phyloP scores from a whole-genome alignment of 1,140 invertebrate genomes.

The Mya arenaria region DNA sequence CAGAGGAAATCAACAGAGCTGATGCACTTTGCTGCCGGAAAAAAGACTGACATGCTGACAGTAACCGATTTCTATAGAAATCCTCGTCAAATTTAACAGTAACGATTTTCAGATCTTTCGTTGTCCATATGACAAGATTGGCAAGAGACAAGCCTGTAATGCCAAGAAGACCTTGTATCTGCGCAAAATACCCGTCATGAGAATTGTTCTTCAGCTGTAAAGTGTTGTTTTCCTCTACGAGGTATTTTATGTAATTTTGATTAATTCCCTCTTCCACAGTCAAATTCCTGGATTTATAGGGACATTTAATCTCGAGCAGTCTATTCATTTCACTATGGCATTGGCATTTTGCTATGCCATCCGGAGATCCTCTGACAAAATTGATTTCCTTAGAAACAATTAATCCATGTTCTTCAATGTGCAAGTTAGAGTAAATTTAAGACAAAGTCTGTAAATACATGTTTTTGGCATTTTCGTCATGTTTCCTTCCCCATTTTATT shows the following conservation, averaged over 20 bases:
- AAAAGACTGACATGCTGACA: neutral
- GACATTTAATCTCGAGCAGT: neutral
- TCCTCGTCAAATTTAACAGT: neutral
- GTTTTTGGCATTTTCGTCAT: constrained; percentile 3
- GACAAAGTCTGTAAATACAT: neutral
- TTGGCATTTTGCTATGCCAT: neutral
- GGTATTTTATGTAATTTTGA: neutral
- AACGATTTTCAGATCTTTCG: neutral
- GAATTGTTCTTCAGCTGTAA: neutral
- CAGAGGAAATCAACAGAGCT: neutral
- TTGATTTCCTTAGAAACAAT: neutral
- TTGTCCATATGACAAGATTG: neutral
- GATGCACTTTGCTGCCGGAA: neutral
- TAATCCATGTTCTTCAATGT: neutral
- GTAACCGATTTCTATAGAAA: neutral
- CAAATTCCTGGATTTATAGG: neutral
- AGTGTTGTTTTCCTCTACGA: neutral
- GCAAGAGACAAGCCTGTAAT: neutral
- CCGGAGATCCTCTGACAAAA: constrained; percentile 18
- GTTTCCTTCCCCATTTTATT: constrained; percentile 5
- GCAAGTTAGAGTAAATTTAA: neutral
- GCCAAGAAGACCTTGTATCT: constrained; percentile 12
- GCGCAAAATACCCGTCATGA: neutral
- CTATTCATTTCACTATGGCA: neutral
- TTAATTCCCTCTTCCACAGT: neutral